Base-by-base conservation (phyloP, 1,140 invertebrate species). In the Chironomus striatipennis region DNA sequence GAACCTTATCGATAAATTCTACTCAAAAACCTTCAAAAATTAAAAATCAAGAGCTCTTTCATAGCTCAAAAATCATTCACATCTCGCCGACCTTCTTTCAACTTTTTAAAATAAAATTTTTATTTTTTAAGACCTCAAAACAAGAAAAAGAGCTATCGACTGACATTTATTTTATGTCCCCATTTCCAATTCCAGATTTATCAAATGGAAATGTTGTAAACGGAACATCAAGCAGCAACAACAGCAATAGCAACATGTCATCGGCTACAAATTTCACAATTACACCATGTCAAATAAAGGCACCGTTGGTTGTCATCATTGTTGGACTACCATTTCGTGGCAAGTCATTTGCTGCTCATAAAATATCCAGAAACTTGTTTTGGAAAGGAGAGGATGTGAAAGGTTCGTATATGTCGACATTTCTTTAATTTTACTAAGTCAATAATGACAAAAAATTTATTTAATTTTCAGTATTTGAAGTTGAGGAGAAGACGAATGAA, bases 291-390 rank as follows among this genome's bases (percentile, higher is more conserved):
- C 75, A 74, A 73, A 20, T 76, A 34, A 65, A 70, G 9, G 87
- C 88, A 12, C 91, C 91, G 1, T 85, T 94, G 75, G 88, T 98
- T 17, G 93, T 98, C 76, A 92, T 91, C 1, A 90, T 94, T 85
- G 95, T 96, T 18, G 96, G 96, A 43, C 84, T 98, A 74, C 96
- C 96, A 8, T 96, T 94, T 3, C 85, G 93, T 24, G 93, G 92
- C 73, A 98, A 98, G 84, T 97, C 94, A 24, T 92, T 95, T 80
- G 89, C 97, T 75, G 92, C 93, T 0, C 92, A 94, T 78, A 93
- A 94, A 77, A 86, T 97, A n/a, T 87, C 90, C 67, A 85, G 94
- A 70, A 94, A 96, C 78, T 87, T 97, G 24, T 95, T 94, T 80
- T 97, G 94, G 92, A 95, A 92, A 79, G 93, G 93, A 15, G 90